Evolutionary conservation across 37 sponge, comb jelly and placozoan species (phyloP).

Genomic region (Aplysina aerophoba): DNA sequence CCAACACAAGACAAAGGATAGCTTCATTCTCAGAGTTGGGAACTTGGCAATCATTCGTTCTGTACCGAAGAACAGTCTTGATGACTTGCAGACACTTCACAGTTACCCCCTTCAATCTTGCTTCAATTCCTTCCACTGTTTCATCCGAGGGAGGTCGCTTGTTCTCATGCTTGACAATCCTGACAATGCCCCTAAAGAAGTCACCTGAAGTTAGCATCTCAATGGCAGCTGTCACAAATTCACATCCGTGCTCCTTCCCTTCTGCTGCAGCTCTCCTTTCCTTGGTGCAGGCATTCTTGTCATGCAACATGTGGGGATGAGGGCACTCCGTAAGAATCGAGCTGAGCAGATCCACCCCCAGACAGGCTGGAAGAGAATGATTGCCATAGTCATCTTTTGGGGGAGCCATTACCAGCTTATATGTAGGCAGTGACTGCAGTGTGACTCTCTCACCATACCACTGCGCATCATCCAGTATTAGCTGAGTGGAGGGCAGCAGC

Average conservation of each 20-base stretch:
- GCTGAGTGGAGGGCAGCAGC: neutral
- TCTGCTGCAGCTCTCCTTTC: conserved; percentile 12
- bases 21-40: neutral
- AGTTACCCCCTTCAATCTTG: neutral
- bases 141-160: neutral
- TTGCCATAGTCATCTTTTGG: neutral
- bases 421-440: no score
- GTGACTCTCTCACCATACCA: neutral
- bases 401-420: neutral
- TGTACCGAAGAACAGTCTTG: neutral
- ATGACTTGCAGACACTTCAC: conserved; percentile 27
- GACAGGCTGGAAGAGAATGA: conserved; percentile 1
- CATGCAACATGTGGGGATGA: conserved; percentile 14
- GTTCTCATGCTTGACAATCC: conserved; percentile 12
- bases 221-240: neutral
- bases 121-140: neutral
- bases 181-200: neutral
- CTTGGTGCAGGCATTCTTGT: neutral
- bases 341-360: conserved; percentile 1
- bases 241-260: conserved; percentile 15
- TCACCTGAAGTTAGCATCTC: neutral
- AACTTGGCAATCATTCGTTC: neutral
- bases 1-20: neutral
- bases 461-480: conserved; percentile 16
- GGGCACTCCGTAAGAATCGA: neutral